Base-by-base conservation (phyloP, 1,140 invertebrate genomes). In the Trialeurodes vaporariorum region DNA sequence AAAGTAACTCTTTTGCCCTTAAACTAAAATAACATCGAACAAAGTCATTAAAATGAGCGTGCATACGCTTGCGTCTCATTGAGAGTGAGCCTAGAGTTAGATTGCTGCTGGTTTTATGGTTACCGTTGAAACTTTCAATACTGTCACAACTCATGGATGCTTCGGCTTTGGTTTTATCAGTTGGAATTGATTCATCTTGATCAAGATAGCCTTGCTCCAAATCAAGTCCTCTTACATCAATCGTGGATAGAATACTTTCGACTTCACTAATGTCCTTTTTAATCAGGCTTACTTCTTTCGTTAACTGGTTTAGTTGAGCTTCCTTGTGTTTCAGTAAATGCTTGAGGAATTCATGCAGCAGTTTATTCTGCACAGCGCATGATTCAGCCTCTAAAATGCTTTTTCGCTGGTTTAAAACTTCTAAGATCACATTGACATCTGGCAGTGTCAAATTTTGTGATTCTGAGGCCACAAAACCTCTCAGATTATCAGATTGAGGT, bases 11-110 rank as follows among this genome's bases (percentile, higher is more conserved):
- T 75, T 87, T 88, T 9, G 86, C 84, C 60, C 92, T 81, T 21
- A 86, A 84, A 22, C 85, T 83, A 73, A 94, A 91, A 77, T 96
- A 97, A 74, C 90, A 92, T 73, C 91, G 85, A 59, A 92, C 89
- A 74, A 96, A 89, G 76, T 96, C 93, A 69, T 94, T 89, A 79
- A 95, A 95, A 79, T 96, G 92, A 12, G 87, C 85, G 71, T 91
- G 85, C 80, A 96, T 87, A 67, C 91, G 81, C 69, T 88, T 85
- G 72, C 89, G 83, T 40, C 91, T 79, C 13, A 84, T 79, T 1
- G 88, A 83, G 23, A 91, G 76, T 1, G 64, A 65, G 2, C 34
- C 40, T 17, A 58, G 27, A 21, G 64, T 65, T 59, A 65, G 25
- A 22, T 65, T 69, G 24, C 70, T 67, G 25, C 60, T 61, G 68